A percentile compares a stretch with the other conserved stretches of the same genome.
phyloP scores from a whole-genome alignment of 2,888 invertebrate genomes.

The Coleophora deauratella region DNA sequence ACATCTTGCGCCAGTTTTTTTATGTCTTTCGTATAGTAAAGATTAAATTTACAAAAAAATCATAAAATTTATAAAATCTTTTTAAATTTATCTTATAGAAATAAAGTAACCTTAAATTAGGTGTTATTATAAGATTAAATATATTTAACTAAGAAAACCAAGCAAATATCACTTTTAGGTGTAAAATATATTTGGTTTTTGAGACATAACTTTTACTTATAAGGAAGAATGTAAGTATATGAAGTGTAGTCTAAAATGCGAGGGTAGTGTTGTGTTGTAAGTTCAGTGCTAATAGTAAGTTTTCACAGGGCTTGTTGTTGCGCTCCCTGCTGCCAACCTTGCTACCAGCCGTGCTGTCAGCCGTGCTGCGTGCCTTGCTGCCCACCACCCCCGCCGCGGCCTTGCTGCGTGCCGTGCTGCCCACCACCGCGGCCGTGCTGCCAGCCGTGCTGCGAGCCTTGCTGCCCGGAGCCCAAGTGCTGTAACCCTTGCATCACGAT shows the following conservation, averaged over 20 bases:
- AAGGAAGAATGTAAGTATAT: not conserved
- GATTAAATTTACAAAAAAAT: not conserved
- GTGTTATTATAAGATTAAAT: not conserved
- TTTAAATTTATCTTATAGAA: not conserved
- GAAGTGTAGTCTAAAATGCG: not conserved
- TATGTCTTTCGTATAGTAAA: not conserved
- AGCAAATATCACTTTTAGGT: not conserved
- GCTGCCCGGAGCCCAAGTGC: constrained; percentile 30
- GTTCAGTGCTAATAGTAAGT: not conserved
- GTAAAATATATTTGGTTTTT: not conserved
- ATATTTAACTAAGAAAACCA: not conserved
- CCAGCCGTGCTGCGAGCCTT: constrained; percentile 20
- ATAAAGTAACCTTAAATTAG: not conserved
- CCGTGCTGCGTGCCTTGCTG: not conserved
- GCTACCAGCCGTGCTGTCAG: not conserved
- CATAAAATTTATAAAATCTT: not conserved
- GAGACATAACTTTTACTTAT: not conserved
- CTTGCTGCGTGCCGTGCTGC: not conserved
- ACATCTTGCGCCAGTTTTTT: not conserved
- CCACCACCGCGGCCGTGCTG: constrained; percentile 11
- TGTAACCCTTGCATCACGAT: constrained; percentile 56
- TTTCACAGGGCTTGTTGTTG: not conserved
- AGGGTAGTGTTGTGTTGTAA: not conserved
- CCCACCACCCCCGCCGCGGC: constrained; percentile 1
- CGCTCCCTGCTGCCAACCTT: not conserved